Evolutionary conservation across 2,797 vertebrate species (phyloP).

Genomic region (Garrulus glandarius): DNA sequence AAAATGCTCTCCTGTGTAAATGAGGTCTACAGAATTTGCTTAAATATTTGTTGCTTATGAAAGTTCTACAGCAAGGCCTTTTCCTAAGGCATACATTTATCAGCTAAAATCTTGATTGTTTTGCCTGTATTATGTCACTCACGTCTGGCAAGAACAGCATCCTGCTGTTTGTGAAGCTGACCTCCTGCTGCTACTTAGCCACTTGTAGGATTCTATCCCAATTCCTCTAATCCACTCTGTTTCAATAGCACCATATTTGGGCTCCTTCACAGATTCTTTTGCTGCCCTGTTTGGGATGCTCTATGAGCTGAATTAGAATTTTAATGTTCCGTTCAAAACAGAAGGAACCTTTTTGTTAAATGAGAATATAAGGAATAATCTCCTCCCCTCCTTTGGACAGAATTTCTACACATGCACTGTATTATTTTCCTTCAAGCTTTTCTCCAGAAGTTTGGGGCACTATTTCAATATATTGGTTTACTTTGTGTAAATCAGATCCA

Average conservation of each 20-base stretch:
- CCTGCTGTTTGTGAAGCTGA: constrained; percentile 64
- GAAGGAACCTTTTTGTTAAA: constrained; percentile 32
- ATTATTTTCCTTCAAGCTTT: neutral
- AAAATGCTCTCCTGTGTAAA: neutral
- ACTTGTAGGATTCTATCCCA: constrained; percentile 57
- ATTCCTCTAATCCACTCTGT: constrained; percentile 48
- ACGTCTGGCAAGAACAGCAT: constrained; percentile 49
- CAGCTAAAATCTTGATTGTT: constrained; percentile 26
- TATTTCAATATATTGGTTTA: constrained; percentile 15
- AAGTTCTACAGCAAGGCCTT: neutral
- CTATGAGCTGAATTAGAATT: constrained; percentile 21
- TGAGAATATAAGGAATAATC: neutral
- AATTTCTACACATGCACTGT: neutral
- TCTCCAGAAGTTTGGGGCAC: neutral
- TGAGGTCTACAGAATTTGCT: neutral
- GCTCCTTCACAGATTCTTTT: constrained; percentile 36
- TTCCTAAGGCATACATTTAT: constrained; percentile 9
- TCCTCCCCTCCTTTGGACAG: neutral
- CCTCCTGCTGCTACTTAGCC: constrained; percentile 64
- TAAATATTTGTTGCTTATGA: neutral
- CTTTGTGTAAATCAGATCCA: constrained; percentile 17
- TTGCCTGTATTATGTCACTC: constrained; percentile 69
- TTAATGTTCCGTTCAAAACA: constrained; percentile 25
- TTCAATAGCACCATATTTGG: constrained; percentile 61
- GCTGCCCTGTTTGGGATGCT: constrained; percentile 30